These are phyloP conservation scores for Cichladusa arquata DNA, from an alignment of 2,113 vertebrate genomes.

Conservation along the genomic window DNA sequence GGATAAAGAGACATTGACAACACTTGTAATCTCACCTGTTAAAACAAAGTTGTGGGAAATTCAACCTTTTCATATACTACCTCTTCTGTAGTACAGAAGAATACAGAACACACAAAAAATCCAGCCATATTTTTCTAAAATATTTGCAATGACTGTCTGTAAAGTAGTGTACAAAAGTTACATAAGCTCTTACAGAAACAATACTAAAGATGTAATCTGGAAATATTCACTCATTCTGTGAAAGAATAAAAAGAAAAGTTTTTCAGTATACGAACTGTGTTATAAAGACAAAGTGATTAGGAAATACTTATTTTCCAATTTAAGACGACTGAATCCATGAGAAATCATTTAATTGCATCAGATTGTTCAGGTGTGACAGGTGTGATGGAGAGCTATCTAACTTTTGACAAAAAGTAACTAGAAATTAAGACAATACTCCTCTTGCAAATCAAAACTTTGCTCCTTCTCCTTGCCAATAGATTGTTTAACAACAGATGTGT, in stretches of 20 bases:
- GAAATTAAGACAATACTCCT: slow-evolving; percentile 19
- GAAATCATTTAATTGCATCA: slow-evolving; percentile 9
- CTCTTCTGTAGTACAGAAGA: background rate
- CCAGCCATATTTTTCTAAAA: background rate
- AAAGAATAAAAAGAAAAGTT: background rate
- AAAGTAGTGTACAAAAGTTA: background rate
- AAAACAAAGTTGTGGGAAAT: background rate
- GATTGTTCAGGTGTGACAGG: background rate
- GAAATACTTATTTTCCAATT: slow-evolving; percentile 26
- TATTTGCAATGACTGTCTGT: background rate
- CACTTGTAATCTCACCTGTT: background rate
- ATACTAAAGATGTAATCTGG: background rate
- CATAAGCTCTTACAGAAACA: background rate
- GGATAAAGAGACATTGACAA: background rate
- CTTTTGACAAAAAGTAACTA: background rate
- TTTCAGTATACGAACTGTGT: background rate
- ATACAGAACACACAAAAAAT: background rate
- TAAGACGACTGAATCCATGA: slow-evolving; percentile 21
- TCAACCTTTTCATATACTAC: background rate
- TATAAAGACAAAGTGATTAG: slow-evolving; percentile 2
- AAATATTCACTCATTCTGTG: background rate
- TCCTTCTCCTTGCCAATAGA: background rate
- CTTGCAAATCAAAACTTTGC: slow-evolving; percentile 10
- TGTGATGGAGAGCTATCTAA: slow-evolving; percentile 20
- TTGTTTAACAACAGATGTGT: background rate